Conservation (phyloP, 1,140 invertebrate species). For the Megathymus violae region DNA sequence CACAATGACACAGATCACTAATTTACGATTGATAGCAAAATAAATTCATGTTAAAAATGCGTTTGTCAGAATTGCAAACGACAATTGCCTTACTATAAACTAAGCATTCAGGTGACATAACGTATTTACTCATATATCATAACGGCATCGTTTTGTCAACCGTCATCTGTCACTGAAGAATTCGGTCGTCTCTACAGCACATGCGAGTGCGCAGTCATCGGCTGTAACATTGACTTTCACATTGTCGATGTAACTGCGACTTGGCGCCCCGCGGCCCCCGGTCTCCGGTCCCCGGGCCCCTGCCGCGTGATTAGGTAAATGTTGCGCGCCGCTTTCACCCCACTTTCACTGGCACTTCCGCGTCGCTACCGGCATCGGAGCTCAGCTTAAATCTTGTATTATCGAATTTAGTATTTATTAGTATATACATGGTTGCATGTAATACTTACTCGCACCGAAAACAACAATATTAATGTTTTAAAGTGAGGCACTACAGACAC, state of each 20-base stretch:
- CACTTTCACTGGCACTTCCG: conserved; percentile 79
- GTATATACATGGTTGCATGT: too few species aligned
- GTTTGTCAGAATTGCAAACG: too few species aligned
- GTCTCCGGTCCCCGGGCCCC: neutral
- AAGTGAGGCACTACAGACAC: too few species aligned
- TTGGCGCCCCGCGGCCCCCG: too few species aligned
- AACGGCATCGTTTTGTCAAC: conserved; percentile 24
- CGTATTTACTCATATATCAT: neutral
- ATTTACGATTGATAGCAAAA: too few species aligned
- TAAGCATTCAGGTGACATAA: neutral
- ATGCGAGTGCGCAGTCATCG: conserved; percentile 46
- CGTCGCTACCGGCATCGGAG: conserved; percentile 44
- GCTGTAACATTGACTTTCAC: conserved; percentile 82
- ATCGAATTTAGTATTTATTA: too few species aligned
- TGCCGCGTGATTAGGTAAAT: conserved; percentile 73
- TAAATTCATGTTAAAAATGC: too few species aligned
- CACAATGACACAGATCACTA: too few species aligned
- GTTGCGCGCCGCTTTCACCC: conserved; percentile 76
- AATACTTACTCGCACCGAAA: too few species aligned
- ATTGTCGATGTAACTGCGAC: conserved; percentile 66
- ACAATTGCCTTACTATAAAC: too few species aligned
- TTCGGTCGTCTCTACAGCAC: conserved; percentile 10
- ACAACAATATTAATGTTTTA: too few species aligned
- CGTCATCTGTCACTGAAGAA: conserved; percentile 15
- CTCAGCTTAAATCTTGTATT: too few species aligned